Evolutionary conservation across 2,113 vertebrate genomes (phyloP), one percentile per base, ranked within the genome.

Genomic region (Galemys pyrenaicus): DNA sequence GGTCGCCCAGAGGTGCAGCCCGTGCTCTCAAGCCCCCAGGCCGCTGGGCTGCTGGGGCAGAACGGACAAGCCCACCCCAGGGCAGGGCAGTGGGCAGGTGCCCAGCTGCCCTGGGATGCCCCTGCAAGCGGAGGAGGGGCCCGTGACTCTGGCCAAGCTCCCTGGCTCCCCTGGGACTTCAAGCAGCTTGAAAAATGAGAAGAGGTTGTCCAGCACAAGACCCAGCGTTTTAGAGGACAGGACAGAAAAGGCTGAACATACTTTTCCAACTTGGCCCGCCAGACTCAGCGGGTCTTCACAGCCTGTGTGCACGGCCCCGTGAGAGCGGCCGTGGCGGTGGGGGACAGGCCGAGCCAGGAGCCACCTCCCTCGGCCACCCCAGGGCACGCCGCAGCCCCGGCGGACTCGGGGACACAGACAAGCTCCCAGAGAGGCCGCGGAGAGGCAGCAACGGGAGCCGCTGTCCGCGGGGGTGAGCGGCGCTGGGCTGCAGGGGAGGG

Each of bases 211-310:
- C 37, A 89, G 28, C 92, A 87, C 3, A 51, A 62, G 70, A 93
- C 91, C 96, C 91, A 84, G 89, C 35, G 97, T 91, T 92, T 79
- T 32, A 73, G 95, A 95, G 95, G 82, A 92, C 71, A 89, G 80
- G 80, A 96, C 80, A 92, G 60, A 97, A 98, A 92, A 92, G 85
- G 46, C 84, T 92, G n/a, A 75, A 70, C 83, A 28, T 22, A 0
- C 89, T 20, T 97, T 96, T 87, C 93, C 95, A n/a, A n/a, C 91
- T 35, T 79, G 77, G 95, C 87, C 94, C 96, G 60, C 94, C 74
- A 94, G 96, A 98, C 44, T 44, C 93, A 96, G 91, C 95, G 91
- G 28, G n/a, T 75, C 90, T 97, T 96, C 97, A 95, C 87, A 94
- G 78, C 32, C 92, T 64, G 17, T 85, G 83, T 79, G 89, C 86